A percentile compares a stretch with the other conserved stretches of the same genome.
These are phyloP conservation scores for Drosophila burlai DNA, from an alignment of 1,140 invertebrate genomes.

Conservation along the genomic window DNA sequence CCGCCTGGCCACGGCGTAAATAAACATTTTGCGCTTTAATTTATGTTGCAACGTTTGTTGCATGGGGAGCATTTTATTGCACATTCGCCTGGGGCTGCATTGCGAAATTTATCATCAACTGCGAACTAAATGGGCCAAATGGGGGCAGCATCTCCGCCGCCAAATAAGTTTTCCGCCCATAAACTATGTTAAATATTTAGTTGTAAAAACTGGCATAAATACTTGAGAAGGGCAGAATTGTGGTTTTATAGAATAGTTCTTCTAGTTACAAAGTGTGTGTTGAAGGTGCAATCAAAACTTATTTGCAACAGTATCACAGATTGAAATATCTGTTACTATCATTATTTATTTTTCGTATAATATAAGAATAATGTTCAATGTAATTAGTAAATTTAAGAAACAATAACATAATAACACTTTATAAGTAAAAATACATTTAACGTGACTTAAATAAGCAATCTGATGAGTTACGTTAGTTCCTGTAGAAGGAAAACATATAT, in stretches of 20 bases:
- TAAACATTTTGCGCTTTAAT: slow-evolving; percentile 80
- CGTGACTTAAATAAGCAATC: too few species aligned
- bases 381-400: background rate
- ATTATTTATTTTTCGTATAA: background rate
- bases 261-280: background rate
- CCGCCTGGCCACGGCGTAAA: slow-evolving; percentile 54
- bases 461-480: too few species aligned
- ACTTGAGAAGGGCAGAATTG: slow-evolving; percentile 9
- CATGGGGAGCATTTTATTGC: slow-evolving; percentile 74
- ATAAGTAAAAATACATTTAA: too few species aligned
- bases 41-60: slow-evolving; percentile 64
- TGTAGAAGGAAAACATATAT: too few species aligned
- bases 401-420: too few species aligned
- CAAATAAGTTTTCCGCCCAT: slow-evolving; percentile 37
- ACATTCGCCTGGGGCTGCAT: slow-evolving; percentile 56
- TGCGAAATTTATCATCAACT: slow-evolving; percentile 68
- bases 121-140: slow-evolving; percentile 45
- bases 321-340: background rate
- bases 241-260: background rate
- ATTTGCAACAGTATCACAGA: background rate
- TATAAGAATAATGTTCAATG: background rate
- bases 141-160: slow-evolving; percentile 29
- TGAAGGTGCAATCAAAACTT: background rate
- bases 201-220: slow-evolving; percentile 13
- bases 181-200: slow-evolving; percentile 31